These are phyloP conservation scores for Rotaria magnacalcarata DNA, from an alignment of 2,888 invertebrate genomes.

Conservation along the genomic window DNA sequence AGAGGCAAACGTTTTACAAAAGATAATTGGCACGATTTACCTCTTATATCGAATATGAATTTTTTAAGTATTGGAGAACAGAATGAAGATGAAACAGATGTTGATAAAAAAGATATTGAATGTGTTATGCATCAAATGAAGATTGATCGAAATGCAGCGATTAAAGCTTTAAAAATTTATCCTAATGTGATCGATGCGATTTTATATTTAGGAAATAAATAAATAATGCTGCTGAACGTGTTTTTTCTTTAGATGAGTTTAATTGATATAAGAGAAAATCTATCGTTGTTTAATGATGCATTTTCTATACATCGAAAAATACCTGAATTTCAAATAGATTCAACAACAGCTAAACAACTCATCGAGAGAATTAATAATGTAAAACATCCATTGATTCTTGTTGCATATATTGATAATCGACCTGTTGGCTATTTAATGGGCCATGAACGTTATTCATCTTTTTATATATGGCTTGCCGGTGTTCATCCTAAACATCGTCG, in stretches of 20 bases:
- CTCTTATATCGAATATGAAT: slow-evolving; percentile 49
- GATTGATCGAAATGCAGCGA: slow-evolving; percentile 51
- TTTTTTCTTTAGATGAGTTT: not conserved
- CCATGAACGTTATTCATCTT: not conserved
- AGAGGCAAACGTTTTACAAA: slow-evolving; percentile 51
- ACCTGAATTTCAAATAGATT: not conserved
- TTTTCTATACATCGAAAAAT: not conserved
- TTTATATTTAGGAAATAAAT: slow-evolving; percentile 48
- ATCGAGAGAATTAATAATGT: not conserved
- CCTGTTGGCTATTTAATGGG: not conserved
- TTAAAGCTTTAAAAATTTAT: slow-evolving; percentile 49
- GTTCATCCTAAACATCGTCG: not conserved
- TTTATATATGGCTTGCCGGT: not conserved
- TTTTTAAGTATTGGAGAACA: slow-evolving; percentile 52
- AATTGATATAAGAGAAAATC: not conserved
- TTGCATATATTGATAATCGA: not conserved
- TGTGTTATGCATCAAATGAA: slow-evolving; percentile 51
- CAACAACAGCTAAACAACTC: not conserved
- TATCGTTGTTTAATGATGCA: not conserved
- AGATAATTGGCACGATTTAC: slow-evolving; percentile 48
- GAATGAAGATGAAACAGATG: slow-evolving; percentile 50
- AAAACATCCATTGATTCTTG: not conserved
- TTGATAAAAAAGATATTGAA: slow-evolving; percentile 50
- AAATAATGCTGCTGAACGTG: not conserved
- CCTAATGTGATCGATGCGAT: slow-evolving; percentile 51